phyloP scores from a whole-genome alignment of 1,140 invertebrate species.

The Bombyx mori region DNA sequence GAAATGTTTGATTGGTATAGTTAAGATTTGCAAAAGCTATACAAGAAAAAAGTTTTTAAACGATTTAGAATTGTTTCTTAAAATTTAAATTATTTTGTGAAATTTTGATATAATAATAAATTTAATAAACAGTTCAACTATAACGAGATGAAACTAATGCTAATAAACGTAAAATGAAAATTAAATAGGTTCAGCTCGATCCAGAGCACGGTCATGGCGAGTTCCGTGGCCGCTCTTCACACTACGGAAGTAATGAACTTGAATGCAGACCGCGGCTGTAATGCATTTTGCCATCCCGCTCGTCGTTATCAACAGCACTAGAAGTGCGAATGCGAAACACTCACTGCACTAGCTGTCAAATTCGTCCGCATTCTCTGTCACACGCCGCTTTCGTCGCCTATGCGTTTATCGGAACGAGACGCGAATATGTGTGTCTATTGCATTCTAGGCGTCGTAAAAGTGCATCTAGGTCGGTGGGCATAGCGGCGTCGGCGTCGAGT shows the following conservation, averaged over 20 bases:
- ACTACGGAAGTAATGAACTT: slow-evolving; percentile 70
- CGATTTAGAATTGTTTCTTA: no score
- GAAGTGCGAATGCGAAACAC: slow-evolving; percentile 62
- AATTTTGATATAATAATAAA: no score
- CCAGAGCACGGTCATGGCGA: slow-evolving; percentile 56
- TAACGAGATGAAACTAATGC: no score
- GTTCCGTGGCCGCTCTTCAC: slow-evolving; percentile 41
- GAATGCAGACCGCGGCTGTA: slow-evolving; percentile 57
- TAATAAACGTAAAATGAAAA: no score
- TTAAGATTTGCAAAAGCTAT: no score
- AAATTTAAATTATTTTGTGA: no score
- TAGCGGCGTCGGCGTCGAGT: slow-evolving; percentile 49
- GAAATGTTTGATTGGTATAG: no score
- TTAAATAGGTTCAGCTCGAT: slow-evolving; percentile 26
- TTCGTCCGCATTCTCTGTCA: slow-evolving; percentile 68
- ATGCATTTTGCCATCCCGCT: slow-evolving; percentile 50
- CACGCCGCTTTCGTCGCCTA: slow-evolving; percentile 68
- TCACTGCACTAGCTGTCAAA: slow-evolving; percentile 66
- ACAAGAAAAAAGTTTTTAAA: no score
- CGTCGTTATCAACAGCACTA: slow-evolving; percentile 39
- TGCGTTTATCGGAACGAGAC: slow-evolving; percentile 70
- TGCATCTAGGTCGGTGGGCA: slow-evolving; percentile 70
- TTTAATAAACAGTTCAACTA: no score
- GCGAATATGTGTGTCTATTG: slow-evolving; percentile 69
- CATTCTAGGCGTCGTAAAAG: slow-evolving; percentile 66